Evolutionary conservation across 1,140 invertebrate species (phyloP).

Genomic region (Penaeus chinensis): DNA sequence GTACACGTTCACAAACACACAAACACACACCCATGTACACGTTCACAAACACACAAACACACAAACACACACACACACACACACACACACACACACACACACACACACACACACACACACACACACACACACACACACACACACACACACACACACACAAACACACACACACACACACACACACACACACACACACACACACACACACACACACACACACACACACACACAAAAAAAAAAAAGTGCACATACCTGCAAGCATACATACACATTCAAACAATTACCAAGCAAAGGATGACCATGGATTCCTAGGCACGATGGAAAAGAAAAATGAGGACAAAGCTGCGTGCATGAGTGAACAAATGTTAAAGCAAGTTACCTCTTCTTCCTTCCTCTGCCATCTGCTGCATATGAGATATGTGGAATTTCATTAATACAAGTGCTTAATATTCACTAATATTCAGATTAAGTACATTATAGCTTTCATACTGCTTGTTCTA

Average conservation of each 20-base stretch:
- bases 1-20: background rate
- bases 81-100: slow-evolving; percentile 19
- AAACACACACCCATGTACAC: background rate
- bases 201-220: background rate
- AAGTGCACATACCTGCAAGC: background rate
- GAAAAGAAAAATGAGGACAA: too few species aligned
- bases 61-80: background rate
- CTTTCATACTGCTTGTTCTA: too few species aligned
- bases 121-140: slow-evolving; percentile 13
- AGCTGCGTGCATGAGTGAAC: too few species aligned
- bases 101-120: slow-evolving; percentile 19
- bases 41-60: background rate
- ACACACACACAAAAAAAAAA: background rate
- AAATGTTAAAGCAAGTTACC: too few species aligned
- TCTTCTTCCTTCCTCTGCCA: too few species aligned
- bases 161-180: background rate
- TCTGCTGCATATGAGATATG: too few species aligned
- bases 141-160: slow-evolving; percentile 10
- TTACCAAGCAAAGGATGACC: too few species aligned
- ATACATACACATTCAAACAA: background rate
- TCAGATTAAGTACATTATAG: too few species aligned
- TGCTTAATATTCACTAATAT: too few species aligned
- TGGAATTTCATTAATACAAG: too few species aligned
- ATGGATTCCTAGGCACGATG: too few species aligned
- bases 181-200: background rate